A percentile compares a stretch with the other conserved stretches of the same genome.
phyloP scores from a whole-genome alignment of 1,140 invertebrate genomes.

The Penaeus japonicus region DNA sequence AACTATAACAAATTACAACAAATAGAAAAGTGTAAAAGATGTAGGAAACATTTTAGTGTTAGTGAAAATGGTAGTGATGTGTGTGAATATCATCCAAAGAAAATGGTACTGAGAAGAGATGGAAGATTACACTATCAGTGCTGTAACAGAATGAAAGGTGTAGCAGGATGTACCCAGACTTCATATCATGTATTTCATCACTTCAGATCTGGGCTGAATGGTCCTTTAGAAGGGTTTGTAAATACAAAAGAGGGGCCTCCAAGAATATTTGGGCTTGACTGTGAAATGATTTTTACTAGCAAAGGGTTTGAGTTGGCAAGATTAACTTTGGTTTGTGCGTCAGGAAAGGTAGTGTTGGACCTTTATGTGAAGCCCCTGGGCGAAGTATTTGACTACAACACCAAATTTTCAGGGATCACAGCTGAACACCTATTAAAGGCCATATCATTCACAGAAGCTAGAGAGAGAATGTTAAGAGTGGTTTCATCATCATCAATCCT shows the following conservation, averaged over 20 bases:
- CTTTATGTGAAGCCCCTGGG: conserved; percentile 78
- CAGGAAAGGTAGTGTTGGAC: conserved; percentile 80
- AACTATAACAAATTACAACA: not conserved
- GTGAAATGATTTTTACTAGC: conserved; percentile 91
- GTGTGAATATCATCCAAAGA: conserved; percentile 42
- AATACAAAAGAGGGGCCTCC: not conserved
- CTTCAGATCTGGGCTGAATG: conserved; percentile 37
- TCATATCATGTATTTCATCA: conserved; percentile 34
- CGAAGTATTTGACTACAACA: conserved; percentile 86
- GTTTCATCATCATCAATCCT: conserved; percentile 68
- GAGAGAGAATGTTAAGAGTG: conserved; percentile 66
- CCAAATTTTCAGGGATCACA: conserved; percentile 69
- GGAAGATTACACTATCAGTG: conserved; percentile 33
- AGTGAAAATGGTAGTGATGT: conserved; percentile 32
- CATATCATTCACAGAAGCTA: conserved; percentile 66
- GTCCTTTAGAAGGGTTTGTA: conserved; percentile 15
- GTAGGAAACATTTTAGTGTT: conserved; percentile 35
- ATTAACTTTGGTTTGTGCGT: conserved; percentile 78
- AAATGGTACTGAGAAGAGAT: conserved; percentile 27
- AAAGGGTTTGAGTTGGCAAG: conserved; percentile 83
- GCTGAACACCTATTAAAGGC: conserved; percentile 61
- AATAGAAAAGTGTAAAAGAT: conserved; percentile 42
- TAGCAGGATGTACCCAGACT: conserved; percentile 18
- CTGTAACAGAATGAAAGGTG: conserved; percentile 39
- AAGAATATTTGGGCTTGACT: conserved; percentile 81